Evolutionary conservation across 2,888 invertebrate genomes (phyloP).

Genomic region (Lordiphosa andalusiaca): DNA sequence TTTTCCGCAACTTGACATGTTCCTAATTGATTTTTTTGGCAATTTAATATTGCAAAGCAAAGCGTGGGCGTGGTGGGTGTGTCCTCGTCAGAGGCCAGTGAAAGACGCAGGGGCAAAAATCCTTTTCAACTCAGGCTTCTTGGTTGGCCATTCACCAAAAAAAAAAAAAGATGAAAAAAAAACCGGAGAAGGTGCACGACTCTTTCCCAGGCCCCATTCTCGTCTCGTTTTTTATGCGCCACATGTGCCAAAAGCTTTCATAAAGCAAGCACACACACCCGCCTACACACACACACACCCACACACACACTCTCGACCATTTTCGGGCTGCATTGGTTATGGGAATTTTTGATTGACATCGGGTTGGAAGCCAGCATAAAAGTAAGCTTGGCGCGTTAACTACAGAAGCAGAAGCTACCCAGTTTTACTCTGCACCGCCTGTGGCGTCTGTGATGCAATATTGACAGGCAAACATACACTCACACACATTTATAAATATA

Average conservation of each 20-base stretch:
- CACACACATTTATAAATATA: slow-evolving; percentile 13
- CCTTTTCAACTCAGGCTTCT: slow-evolving; percentile 68
- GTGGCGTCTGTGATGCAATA: slow-evolving; percentile 70
- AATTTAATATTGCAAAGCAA: slow-evolving; percentile 74
- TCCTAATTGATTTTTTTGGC: slow-evolving; percentile 76
- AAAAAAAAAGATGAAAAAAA: slow-evolving; percentile 6
- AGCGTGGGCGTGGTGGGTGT: slow-evolving; percentile 29
- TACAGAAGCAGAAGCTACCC: slow-evolving; percentile 42
- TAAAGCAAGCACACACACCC: slow-evolving; percentile 53
- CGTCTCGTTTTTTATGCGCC: slow-evolving; percentile 68
- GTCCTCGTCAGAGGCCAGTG: slow-evolving; percentile 38
- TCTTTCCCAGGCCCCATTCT: slow-evolving; percentile 24
- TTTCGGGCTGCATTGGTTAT: slow-evolving; percentile 64
- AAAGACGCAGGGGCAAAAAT: slow-evolving; percentile 60
- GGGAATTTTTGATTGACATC: slow-evolving; percentile 77
- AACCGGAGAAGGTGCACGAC: slow-evolving; percentile 34
- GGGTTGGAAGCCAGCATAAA: slow-evolving; percentile 56
- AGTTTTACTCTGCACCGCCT: slow-evolving; percentile 49
- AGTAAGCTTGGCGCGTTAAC: slow-evolving; percentile 66
- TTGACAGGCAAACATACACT: slow-evolving; percentile 60
- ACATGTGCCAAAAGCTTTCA: slow-evolving; percentile 74
- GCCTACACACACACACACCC: slow-evolving; percentile 7
- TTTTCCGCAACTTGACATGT: slow-evolving; percentile 75
- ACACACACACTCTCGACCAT: slow-evolving; percentile 8
- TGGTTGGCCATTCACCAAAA: slow-evolving; percentile 55